These are phyloP conservation scores for Pediacus dermestoides DNA, from an alignment of 2,888 invertebrate species.

Conservation along the genomic window DNA sequence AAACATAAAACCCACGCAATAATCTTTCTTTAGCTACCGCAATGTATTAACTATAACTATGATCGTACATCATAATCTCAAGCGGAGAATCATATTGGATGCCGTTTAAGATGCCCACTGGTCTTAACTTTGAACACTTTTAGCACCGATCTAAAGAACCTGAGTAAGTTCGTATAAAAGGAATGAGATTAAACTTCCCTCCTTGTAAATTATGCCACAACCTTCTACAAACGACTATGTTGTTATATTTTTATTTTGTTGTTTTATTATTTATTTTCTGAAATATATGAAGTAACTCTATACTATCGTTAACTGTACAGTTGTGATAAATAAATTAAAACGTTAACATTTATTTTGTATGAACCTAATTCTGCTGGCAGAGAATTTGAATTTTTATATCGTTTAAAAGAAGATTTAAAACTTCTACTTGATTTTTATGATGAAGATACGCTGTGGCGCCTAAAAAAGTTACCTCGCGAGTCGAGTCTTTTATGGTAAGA, in stretches of 20 bases:
- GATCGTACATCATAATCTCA: constrained; percentile 41
- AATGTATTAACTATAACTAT: constrained; percentile 25
- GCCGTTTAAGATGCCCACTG: constrained; percentile 34
- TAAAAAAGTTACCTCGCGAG: constrained; percentile 35
- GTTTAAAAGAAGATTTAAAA: constrained; percentile 32
- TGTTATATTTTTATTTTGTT: background rate
- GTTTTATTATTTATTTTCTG: constrained; percentile 3
- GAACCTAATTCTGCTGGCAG: constrained; percentile 31
- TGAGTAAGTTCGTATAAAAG: background rate
- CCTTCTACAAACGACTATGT: background rate
- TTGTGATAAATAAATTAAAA: constrained; percentile 25
- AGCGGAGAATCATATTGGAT: constrained; percentile 38
- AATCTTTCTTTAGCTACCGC: constrained; percentile 5
- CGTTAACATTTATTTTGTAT: constrained; percentile 28
- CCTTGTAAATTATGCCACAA: no score
- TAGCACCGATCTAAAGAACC: no score
- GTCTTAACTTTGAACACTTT: constrained; percentile 32
- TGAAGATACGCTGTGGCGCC: constrained; percentile 41
- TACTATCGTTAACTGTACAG: background rate
- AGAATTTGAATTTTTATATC: constrained; percentile 36
- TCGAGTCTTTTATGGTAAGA: constrained; percentile 30
- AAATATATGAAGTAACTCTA: no score
- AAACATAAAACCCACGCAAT: constrained; percentile 1
- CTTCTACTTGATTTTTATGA: constrained; percentile 33
- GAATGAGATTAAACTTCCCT: background rate